Conservation (phyloP, 2,113 vertebrate genomes). For the Spilogale gracilis region DNA sequence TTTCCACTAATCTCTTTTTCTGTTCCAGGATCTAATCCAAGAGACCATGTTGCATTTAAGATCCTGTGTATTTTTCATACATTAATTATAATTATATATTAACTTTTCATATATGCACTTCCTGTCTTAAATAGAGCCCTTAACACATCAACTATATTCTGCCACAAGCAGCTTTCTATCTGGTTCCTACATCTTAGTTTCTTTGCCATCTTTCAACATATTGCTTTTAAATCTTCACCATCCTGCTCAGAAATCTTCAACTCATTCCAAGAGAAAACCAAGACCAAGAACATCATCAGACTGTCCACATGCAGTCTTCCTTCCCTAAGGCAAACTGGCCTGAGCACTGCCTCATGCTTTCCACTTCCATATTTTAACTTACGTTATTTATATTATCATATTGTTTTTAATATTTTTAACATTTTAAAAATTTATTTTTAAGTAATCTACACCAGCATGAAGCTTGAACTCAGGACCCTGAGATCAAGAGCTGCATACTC, state of each 20-base stretch:
- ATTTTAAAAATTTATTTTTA: background rate
- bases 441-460: background rate
- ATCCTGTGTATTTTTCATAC: background rate
- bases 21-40: background rate
- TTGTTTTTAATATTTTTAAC: background rate
- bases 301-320: background rate
- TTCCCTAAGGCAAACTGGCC: background rate
- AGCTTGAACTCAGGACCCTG: background rate
- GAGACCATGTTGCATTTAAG: background rate
- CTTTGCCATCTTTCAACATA: background rate
- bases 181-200: background rate
- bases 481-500: background rate
- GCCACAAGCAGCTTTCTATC: background rate
- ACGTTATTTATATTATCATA: background rate
- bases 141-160: background rate
- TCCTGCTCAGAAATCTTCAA: slow-evolving; percentile 22
- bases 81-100: background rate
- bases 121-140: background rate
- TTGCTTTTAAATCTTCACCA: background rate
- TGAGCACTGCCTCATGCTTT: background rate
- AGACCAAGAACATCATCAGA: background rate
- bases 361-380: background rate
- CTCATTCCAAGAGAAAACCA: background rate
- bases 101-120: background rate
- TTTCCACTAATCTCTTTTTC: background rate